phyloP scores from a whole-genome alignment of 1,140 invertebrate species.

The Thaumetopoea pityocampa region DNA sequence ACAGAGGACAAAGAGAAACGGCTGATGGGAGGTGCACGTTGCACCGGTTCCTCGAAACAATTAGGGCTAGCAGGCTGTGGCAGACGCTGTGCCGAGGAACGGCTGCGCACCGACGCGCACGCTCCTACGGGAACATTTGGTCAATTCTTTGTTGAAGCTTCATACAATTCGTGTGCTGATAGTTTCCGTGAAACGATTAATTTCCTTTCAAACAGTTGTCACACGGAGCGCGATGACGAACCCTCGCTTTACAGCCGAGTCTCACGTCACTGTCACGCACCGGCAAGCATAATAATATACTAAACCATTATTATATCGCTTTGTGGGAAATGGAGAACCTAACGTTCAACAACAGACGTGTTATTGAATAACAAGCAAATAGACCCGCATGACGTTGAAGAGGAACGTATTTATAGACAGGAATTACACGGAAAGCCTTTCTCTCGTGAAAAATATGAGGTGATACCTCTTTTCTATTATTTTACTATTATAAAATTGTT shows the following conservation, averaged over 20 bases:
- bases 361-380: slow-evolving; percentile 6
- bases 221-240: slow-evolving; percentile 28
- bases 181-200: slow-evolving; percentile 46
- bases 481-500: too few relatives aligned
- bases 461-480: too few relatives aligned
- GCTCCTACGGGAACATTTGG: too few relatives aligned
- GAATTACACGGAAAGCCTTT: too few relatives aligned
- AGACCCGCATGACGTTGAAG: too few relatives aligned
- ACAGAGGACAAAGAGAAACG: slow-evolving; percentile 10
- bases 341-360: slow-evolving; percentile 16
- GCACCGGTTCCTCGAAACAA: slow-evolving; percentile 36
- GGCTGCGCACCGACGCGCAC: too few relatives aligned
- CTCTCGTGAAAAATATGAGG: too few relatives aligned
- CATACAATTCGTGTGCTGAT: slow-evolving; percentile 31
- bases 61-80: slow-evolving; percentile 33
- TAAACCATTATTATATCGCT: too few relatives aligned
- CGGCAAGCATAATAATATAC: slow-evolving; percentile 50
- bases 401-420: too few relatives aligned
- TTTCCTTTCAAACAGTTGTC: slow-evolving; percentile 46
- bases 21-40: slow-evolving; percentile 33
- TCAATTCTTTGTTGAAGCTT: slow-evolving; percentile 32
- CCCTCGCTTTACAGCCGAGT: slow-evolving; percentile 39
- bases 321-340: slow-evolving; percentile 42
- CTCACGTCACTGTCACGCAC: slow-evolving; percentile 48
- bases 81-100: too few relatives aligned